These are phyloP conservation scores for Esox niger DNA, from an alignment of 2,113 vertebrate genomes.

Conservation along the genomic window DNA sequence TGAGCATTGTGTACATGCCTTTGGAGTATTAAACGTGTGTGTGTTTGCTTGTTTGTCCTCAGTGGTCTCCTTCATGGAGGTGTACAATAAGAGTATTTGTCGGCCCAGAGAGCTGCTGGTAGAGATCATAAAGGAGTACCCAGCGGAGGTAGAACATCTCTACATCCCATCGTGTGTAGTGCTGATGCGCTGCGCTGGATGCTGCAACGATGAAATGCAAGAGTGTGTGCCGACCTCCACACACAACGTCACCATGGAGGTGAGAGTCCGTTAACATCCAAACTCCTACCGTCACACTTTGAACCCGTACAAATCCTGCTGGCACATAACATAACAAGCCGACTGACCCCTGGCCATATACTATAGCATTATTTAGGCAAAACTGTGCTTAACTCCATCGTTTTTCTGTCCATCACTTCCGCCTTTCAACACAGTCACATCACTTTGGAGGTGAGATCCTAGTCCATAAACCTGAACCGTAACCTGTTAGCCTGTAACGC, in stretches of 20 bases:
- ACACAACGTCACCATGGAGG: slow-evolving; percentile 94
- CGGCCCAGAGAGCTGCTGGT: slow-evolving; percentile 90
- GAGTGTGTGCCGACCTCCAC: slow-evolving; percentile 86
- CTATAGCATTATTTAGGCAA: too few relatives aligned
- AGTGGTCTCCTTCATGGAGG: slow-evolving; percentile 93
- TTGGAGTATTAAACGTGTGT: not conserved
- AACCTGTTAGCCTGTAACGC: not conserved
- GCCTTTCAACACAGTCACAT: not conserved
- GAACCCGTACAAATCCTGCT: not conserved
- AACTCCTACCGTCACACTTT: not conserved
- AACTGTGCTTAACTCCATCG: not conserved
- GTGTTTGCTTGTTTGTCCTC: not conserved
- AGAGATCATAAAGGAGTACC: slow-evolving; percentile 96
- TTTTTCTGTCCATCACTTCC: too few relatives aligned
- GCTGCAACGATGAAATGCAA: slow-evolving; percentile 89
- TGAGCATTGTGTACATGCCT: not conserved
- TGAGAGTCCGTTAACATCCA: slow-evolving; percentile 46
- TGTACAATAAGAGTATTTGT: slow-evolving; percentile 91
- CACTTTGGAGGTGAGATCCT: not conserved
- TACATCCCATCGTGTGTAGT: slow-evolving; percentile 96
- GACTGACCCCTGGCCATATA: not conserved
- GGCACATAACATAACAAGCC: not conserved
- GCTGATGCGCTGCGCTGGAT: slow-evolving; percentile 90
- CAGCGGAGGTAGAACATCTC: slow-evolving; percentile 93
- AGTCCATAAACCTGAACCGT: not conserved